These are phyloP conservation scores for Progne subis DNA, from an alignment of 2,113 vertebrate species.

Conservation along the genomic window DNA sequence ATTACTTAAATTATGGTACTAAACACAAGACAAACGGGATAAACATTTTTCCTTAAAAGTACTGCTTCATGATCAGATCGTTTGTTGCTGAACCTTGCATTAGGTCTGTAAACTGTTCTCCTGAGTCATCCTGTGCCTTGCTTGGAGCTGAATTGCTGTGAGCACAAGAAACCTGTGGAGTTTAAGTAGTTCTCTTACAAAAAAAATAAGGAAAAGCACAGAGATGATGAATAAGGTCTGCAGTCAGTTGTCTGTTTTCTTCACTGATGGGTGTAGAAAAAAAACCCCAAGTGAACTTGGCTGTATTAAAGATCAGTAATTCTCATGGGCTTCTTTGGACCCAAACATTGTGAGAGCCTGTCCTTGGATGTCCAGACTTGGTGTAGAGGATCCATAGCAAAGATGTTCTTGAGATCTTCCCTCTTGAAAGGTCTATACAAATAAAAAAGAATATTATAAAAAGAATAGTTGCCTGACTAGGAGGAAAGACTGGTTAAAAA, in stretches of 20 bases:
- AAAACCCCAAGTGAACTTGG: neutral
- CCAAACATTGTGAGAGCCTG: neutral
- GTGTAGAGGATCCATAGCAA: neutral
- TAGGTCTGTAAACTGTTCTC: neutral
- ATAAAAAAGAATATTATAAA: neutral
- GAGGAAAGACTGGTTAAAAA: neutral
- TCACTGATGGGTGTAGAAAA: neutral
- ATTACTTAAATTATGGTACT: neutral
- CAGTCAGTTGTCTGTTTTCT: neutral
- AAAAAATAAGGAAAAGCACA: neutral
- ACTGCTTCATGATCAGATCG: neutral
- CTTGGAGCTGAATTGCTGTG: neutral
- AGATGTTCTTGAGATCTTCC: neutral
- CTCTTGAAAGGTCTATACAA: neutral
- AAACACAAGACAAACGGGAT: neutral
- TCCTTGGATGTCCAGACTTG: neutral
- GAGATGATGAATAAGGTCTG: neutral
- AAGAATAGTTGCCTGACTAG: neutral
- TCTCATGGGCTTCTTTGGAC: neutral
- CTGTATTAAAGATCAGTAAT: neutral
- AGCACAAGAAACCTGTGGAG: neutral
- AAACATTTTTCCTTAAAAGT: neutral
- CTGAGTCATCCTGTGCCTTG: neutral
- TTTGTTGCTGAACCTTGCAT: slow-evolving; percentile 20
- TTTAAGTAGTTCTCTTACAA: neutral